These are phyloP conservation scores for Fissipunctia ypsillon DNA, from an alignment of 2,888 invertebrate genomes.

Conservation along the genomic window DNA sequence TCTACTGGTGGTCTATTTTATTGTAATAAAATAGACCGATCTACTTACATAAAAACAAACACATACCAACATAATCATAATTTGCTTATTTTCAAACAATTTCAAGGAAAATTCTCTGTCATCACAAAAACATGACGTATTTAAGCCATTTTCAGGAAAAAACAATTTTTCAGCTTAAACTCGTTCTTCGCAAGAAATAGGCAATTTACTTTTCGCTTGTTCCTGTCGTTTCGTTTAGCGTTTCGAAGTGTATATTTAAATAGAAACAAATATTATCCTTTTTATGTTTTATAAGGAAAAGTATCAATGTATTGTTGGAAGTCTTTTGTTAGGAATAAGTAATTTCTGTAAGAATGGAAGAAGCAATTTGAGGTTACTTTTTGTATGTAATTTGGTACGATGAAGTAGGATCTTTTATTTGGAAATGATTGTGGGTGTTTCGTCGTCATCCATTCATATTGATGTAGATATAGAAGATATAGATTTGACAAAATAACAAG, in stretches of 20 bases:
- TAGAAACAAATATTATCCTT: constrained; percentile 48
- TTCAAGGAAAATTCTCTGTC: not conserved
- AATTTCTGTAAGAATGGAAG: constrained; percentile 25
- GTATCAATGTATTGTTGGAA: constrained; percentile 27
- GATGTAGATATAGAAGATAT: too few species aligned
- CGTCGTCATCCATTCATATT: too few species aligned
- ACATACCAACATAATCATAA: not conserved
- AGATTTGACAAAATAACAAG: too few species aligned
- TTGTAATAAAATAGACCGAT: not conserved
- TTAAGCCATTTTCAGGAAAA: constrained; percentile 43
- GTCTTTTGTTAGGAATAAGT: constrained; percentile 33
- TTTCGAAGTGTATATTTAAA: constrained; percentile 52
- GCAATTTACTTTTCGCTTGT: constrained; percentile 68
- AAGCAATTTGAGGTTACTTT: constrained; percentile 28
- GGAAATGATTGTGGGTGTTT: not conserved
- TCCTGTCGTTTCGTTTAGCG: constrained; percentile 58
- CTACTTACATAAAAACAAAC: not conserved
- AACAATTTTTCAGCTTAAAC: constrained; percentile 53
- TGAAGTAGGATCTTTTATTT: not conserved
- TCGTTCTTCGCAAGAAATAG: constrained; percentile 66
- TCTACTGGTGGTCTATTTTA: too few species aligned
- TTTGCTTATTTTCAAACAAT: not conserved
- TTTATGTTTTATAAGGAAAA: constrained; percentile 28
- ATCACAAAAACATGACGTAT: constrained; percentile 23
- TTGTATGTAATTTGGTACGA: constrained; percentile 16